These are phyloP conservation scores for Diadema setosum DNA, from an alignment of 35 echinoderm and acorn worm species.

Conservation along the genomic window DNA sequence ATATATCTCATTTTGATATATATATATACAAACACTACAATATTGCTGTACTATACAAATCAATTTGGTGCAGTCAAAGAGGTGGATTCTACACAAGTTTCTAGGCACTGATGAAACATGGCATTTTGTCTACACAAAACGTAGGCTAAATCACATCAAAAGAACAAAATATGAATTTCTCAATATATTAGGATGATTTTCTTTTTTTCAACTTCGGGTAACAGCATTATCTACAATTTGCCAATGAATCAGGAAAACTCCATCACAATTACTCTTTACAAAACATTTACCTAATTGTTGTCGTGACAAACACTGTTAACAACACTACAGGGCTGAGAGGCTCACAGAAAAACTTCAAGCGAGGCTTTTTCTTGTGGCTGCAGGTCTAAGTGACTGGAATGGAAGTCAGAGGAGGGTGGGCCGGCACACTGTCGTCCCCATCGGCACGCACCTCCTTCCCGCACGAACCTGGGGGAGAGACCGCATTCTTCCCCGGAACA, in stretches of 20 bases:
- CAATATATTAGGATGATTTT: background rate
- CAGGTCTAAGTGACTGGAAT: constrained; percentile 41
- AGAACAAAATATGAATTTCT: background rate
- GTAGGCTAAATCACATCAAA: background rate
- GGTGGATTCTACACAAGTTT: too few species aligned
- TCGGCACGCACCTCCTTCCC: constrained; percentile 25
- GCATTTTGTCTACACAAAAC: background rate
- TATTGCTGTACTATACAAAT: too few species aligned
- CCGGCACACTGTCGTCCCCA: background rate
- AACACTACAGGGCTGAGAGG: background rate
- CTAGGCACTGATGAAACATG: background rate
- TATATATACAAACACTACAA: too few species aligned
- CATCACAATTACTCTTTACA: too few species aligned
- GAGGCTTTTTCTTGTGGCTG: background rate
- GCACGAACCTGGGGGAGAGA: constrained; percentile 17
- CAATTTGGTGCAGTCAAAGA: too few species aligned
- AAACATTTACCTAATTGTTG: background rate
- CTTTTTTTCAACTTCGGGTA: too few species aligned
- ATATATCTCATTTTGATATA: too few species aligned
- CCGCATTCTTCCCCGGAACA: background rate
- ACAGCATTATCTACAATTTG: too few species aligned
- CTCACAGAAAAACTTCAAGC: background rate
- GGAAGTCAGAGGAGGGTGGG: constrained; percentile 41
- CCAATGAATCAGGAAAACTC: too few species aligned
- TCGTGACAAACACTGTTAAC: background rate